Evolutionary conservation across 2,113 vertebrate genomes (phyloP), one percentile per base, ranked within the genome.

Genomic region (Prolemur simus): DNA sequence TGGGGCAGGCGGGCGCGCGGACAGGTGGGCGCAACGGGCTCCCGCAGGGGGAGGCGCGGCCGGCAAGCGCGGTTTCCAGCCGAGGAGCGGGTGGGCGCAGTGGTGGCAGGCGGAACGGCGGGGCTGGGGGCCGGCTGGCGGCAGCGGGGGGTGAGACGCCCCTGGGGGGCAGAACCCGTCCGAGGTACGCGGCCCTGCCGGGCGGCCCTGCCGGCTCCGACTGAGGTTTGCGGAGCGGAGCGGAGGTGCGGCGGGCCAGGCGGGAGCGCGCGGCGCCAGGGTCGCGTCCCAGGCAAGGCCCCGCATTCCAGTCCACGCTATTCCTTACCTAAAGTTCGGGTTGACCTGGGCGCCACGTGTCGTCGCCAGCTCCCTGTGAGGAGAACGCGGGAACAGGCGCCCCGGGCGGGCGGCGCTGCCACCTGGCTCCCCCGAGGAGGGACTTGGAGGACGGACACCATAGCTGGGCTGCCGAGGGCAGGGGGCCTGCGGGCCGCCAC

Each of bases 321-420:
- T 0, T 2, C 0, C 0, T 4, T 1, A 11, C 32, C 60, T 15
- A 14, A 6, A 34, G 18, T 1, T 39, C 39, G 2, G 37, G 45
- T 1, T 9, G 3, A 17, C 5, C 23, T 3, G 39, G 69, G 25
- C 4, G 0, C 15, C 37, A 2, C 7, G 42, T 14, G 21, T 4
- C 17, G 5, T 37, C 47, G 21, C 34, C 71, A 49, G 2, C 42
- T 9, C 12, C 54, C 14, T 34, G 4, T 0, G 0, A 29, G 49
- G 39, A 23, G 1, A 10, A 14, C 54, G 66, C 10, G 58, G 9
- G 45, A 25, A 7, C 8, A 10, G 34, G 18, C 66, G n/a, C 34
- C 66, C 20, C 66, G 17, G 3, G 15, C 58, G 8, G 20, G 54
- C 2, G 58, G 58, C 25, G 1, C 58, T 60, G 58, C 58, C 29